Evolutionary conservation across 2,113 vertebrate genomes (phyloP).

Genomic region (Pimephales promelas): DNA sequence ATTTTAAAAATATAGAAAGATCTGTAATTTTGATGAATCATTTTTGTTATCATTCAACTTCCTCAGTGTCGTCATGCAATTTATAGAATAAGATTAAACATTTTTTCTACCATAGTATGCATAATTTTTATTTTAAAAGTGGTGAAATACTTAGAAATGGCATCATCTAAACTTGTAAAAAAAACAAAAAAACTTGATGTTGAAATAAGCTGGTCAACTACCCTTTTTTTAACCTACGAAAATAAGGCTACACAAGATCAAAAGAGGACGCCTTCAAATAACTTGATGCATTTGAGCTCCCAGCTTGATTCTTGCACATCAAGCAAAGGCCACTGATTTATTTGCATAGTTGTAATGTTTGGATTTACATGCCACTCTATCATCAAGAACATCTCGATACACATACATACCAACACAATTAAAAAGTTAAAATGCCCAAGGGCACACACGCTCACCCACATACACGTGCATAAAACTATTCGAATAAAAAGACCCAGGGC

Average conservation of each 20-base stretch:
- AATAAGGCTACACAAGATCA: neutral
- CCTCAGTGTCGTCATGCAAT: neutral
- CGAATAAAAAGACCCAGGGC: neutral
- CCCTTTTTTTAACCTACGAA: neutral
- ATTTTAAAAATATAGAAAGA: too few relatives aligned
- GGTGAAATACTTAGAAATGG: neutral
- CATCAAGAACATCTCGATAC: neutral
- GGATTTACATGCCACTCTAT: conserved; percentile 21
- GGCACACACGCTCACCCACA: neutral
- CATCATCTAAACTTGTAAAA: too few relatives aligned
- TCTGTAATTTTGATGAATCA: neutral
- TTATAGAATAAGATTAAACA: neutral
- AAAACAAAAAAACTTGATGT: neutral
- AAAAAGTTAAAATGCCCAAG: neutral
- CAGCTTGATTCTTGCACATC: neutral
- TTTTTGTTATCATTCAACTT: neutral
- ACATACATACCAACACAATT: neutral
- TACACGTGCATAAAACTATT: neutral
- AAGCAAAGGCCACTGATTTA: conserved; percentile 32
- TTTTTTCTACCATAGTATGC: neutral
- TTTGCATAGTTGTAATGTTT: conserved; percentile 38
- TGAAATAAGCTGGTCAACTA: neutral
- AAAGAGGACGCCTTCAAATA: neutral
- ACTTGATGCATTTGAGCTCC: neutral
- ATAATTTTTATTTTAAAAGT: neutral